Evolutionary conservation across 2,113 vertebrate species (phyloP).

Genomic region (Eonycteris spelaea): DNA sequence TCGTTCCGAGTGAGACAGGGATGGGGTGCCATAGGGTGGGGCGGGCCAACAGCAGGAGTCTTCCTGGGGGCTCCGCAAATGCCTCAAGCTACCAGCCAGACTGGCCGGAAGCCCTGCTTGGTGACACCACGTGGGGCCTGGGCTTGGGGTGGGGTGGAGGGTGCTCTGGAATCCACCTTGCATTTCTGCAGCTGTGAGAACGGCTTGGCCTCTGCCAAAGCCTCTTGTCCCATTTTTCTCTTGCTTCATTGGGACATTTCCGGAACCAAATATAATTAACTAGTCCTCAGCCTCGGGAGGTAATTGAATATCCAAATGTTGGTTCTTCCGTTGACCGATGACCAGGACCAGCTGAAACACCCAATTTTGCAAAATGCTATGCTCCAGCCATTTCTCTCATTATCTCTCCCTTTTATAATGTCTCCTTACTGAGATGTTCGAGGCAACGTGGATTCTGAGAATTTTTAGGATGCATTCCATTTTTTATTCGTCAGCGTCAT

Average conservation of each 20-base stretch:
- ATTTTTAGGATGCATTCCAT: background rate
- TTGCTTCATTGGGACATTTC: constrained; percentile 64
- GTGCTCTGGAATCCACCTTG: background rate
- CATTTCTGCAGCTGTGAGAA: constrained; percentile 56
- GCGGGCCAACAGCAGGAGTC: background rate
- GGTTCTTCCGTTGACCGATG: background rate
- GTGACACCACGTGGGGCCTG: background rate
- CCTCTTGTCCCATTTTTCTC: constrained; percentile 48
- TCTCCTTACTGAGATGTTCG: background rate
- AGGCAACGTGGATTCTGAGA: background rate
- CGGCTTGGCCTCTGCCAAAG: background rate
- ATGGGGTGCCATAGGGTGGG: too few species aligned
- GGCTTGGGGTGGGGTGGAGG: too few species aligned
- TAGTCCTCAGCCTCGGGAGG: background rate
- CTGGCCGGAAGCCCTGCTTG: background rate
- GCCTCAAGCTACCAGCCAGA: background rate
- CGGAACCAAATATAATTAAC: constrained; percentile 28
- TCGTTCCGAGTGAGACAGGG: background rate
- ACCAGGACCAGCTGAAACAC: constrained; percentile 26
- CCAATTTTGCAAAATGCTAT: background rate
- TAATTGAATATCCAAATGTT: constrained; percentile 20
- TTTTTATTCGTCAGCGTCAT: background rate
- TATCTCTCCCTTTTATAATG: background rate
- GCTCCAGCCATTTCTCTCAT: background rate
- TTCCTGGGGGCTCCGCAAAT: background rate